These are phyloP conservation scores for Hoplostethus atlanticus DNA, from an alignment of 2,797 vertebrate species.

Conservation along the genomic window DNA sequence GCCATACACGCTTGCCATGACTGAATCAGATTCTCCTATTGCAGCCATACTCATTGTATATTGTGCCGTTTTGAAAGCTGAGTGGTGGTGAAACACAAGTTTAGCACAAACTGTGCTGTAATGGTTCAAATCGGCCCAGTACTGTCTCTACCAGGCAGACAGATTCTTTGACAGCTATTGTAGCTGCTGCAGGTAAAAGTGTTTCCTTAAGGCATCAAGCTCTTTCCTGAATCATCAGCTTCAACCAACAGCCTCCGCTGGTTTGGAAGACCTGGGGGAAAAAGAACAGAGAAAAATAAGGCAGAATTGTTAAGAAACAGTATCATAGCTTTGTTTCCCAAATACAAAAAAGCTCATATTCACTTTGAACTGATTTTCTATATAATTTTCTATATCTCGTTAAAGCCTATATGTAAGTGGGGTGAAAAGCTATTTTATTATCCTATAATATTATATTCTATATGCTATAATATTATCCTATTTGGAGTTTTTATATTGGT, in stretches of 20 bases:
- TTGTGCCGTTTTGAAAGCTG: conserved; percentile 41
- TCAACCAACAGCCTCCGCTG: conserved; percentile 22
- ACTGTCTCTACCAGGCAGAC: conserved; percentile 26
- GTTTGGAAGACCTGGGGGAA: conserved; percentile 2
- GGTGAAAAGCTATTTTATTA: not conserved
- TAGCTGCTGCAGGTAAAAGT: conserved; percentile 26
- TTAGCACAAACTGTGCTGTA: conserved; percentile 38
- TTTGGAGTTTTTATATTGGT: not conserved
- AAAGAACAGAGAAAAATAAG: conserved; percentile 13
- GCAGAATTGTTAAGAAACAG: conserved; percentile 3
- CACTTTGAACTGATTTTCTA: not conserved
- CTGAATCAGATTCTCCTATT: conserved; percentile 19
- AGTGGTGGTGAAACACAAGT: conserved; percentile 19
- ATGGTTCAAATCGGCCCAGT: conserved; percentile 46
- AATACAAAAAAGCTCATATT: not conserved
- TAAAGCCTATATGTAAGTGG: too few species aligned
- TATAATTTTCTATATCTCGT: not conserved
- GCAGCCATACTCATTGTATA: conserved; percentile 12
- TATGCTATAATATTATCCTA: not conserved
- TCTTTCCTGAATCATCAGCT: conserved; percentile 29
- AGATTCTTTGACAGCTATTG: conserved; percentile 39
- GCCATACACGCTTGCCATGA: conserved; percentile 14
- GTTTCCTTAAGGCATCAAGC: conserved; percentile 17
- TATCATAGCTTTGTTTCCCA: not conserved
- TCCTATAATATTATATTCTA: not conserved